These are phyloP conservation scores for Oncorhynchus masou DNA, from an alignment of 2,113 vertebrate genomes.

Conservation along the genomic window DNA sequence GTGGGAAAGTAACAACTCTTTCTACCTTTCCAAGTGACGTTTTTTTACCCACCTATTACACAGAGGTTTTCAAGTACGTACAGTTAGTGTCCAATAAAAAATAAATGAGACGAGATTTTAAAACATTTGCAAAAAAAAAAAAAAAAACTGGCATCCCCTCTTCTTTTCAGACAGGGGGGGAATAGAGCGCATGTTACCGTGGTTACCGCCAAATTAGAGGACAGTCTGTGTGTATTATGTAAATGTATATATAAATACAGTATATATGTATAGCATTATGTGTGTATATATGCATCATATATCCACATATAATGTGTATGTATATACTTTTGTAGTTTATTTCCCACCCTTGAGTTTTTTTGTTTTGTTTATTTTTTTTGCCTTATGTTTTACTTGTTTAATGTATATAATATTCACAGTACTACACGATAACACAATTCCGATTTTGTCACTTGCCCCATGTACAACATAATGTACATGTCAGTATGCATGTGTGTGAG, in stretches of 20 bases:
- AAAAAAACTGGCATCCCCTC: conserved; percentile 24
- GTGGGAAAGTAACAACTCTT: conserved; percentile 78
- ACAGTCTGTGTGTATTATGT: conserved; percentile 73
- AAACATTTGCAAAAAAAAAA: conserved; percentile 68
- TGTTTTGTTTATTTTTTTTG: conserved; percentile 44
- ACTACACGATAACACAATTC: conserved; percentile 20
- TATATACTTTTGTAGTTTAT: conserved; percentile 78
- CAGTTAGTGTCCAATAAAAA: conserved; percentile 61
- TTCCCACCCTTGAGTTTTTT: conserved; percentile 39
- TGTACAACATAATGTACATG: conserved; percentile 11
- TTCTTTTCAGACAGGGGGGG: conserved; percentile 61
- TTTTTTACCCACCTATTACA: conserved; percentile 71
- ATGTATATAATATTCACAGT: conserved; percentile 50
- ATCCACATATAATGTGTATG: conserved; percentile 81
- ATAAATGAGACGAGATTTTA: conserved; percentile 20
- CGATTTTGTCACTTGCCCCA: conserved; percentile 8
- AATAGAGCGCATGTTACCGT: conserved; percentile 64
- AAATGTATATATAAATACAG: conserved; percentile 72
- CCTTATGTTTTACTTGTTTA: conserved; percentile 61
- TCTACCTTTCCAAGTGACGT: conserved; percentile 83
- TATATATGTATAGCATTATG: conserved; percentile 81
- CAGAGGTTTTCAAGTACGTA: conserved; percentile 75
- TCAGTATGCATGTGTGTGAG: conserved; percentile 8
- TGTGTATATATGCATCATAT: conserved; percentile 74
- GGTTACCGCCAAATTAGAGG: conserved; percentile 79